Base-by-base conservation (phyloP, 23 tunicate genomes). In the Corella eumyota region DNA sequence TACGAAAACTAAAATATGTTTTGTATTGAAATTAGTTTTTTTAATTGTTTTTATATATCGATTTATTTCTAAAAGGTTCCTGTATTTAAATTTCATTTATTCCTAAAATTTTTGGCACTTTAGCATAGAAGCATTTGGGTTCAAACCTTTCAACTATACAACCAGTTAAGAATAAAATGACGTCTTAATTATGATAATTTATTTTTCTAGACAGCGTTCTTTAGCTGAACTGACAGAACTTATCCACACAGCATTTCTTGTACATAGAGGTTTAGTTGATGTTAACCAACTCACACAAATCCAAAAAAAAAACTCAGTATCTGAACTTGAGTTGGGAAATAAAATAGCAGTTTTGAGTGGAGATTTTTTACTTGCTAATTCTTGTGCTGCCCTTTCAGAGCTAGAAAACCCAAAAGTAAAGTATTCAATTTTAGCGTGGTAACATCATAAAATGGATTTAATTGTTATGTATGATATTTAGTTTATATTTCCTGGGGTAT, bases 281-380 rank as follows among this genome's bases (percentile, higher is more conserved):
- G 60, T 34, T 24, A 30, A 67, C 24, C 37, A 23, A 29, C 19
- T 78, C 19, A 20, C 34, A 2, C 56, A 62, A 65, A 50, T 27
- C 26, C 34, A 51, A 1, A 34, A 34, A 11, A 58, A 61, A 20
- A 48, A 47, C 19, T 58, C 66, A 19, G 32, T 46, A 4, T 47
- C 58, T 1, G 77, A 71, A 48, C 34, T 79, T 52, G 88, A 79
- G 49, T 30, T 88, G 30, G 96, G 96, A 23, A 88, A 88, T 36
- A 78, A 78, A 67, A 58, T 88, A 64, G 79, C 96, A 0, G 96
- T 88, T 9, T 61, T 88, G 3, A 90, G 96, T 56, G 96, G 96
- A 15, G 96, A 88, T 57, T 88, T 65, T 47, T 44, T 88, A 29
- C 71, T 88, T 15, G 81, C 96, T 53, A 88, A 61, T 36, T 88